phyloP scores from a whole-genome alignment of 2,888 invertebrate genomes.

The Syritta pipiens region DNA sequence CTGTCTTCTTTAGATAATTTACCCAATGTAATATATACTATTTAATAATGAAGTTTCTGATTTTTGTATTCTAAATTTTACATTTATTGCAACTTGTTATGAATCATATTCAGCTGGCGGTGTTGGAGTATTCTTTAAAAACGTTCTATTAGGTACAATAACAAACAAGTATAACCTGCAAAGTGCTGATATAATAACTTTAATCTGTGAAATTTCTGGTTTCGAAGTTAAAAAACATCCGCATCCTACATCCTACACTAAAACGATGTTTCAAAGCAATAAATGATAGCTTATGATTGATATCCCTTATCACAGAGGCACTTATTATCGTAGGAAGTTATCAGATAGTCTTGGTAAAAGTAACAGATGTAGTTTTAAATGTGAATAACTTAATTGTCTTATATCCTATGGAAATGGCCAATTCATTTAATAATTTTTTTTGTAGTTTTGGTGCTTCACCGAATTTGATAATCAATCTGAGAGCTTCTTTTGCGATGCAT shows the following conservation, averaged over 20 bases:
- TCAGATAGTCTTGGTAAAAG: not conserved
- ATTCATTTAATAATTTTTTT: too few relatives aligned
- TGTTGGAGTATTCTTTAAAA: not conserved
- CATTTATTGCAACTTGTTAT: not conserved
- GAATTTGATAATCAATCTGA: not conserved
- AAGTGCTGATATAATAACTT: not conserved
- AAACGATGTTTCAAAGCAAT: too few relatives aligned
- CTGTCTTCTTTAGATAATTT: too few relatives aligned
- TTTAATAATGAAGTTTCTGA: not conserved
- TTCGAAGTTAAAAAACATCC: not conserved
- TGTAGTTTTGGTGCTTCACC: not conserved
- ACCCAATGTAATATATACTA: too few relatives aligned
- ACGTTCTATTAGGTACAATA: not conserved
- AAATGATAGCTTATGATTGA: too few relatives aligned
- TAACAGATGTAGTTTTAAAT: too few relatives aligned
- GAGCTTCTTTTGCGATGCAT: not conserved
- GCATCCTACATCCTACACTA: too few relatives aligned
- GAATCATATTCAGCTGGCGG: not conserved
- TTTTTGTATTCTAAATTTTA: not conserved
- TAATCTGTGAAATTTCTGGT: not conserved
- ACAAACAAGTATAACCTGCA: not conserved
- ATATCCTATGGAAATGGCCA: too few relatives aligned
- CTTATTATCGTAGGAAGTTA: not conserved
- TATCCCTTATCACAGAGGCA: not conserved
- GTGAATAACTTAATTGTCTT: too few relatives aligned